Evolutionary conservation across 2,888 invertebrate species (phyloP), one percentile per base, ranked within the genome.

Genomic region (Archaeoteleia sp.): DNA sequence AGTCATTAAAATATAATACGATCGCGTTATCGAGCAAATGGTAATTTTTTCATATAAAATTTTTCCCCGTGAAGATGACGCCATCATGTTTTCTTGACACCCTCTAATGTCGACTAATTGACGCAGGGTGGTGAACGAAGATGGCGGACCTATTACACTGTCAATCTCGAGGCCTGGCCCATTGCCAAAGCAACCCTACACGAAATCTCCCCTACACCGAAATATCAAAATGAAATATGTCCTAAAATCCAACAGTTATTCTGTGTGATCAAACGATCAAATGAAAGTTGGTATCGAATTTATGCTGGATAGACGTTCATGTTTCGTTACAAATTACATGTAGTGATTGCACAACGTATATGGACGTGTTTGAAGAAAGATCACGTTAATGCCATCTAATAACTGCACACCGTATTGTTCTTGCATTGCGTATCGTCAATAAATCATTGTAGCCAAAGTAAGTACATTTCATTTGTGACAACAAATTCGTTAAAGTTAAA

Each of bases 111-210:
- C 75, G 74, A 77, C 79, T 84, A 84, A 84, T 84, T 82, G 82
- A 79, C 80, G 77, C 77, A 74, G 79, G 75, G 76, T 75, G 80
- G 76, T 77, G 77, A 78, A 81, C 75, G 80, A 84, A 84, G 81
- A 85, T 84, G 84, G 83, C 83, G 78, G 78, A 74, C 78, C 81
- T 81, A 83, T 83, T 82, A 81, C 81, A 76, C 78, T 81, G 80
- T 80, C 83, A 84, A 80, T 84, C 81, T 81, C 78, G 74, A 62
- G 67, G 49, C 63, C 63, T 67, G 67, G 70, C 66, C 66, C 66
- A 66, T 48, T 62, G 67, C 67, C 67, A 67, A 53, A 17, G 67
- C 67, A 32, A 53, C 67, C 67, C 67, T 25, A 45, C 55, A 48
- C 60, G 60, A 10, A 54, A 57, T 57, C 67, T 54, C 54, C 60